Evolutionary conservation across 2,113 vertebrate genomes (phyloP), one percentile per base, ranked within the genome.

Genomic region (Xyrauchen texanus): DNA sequence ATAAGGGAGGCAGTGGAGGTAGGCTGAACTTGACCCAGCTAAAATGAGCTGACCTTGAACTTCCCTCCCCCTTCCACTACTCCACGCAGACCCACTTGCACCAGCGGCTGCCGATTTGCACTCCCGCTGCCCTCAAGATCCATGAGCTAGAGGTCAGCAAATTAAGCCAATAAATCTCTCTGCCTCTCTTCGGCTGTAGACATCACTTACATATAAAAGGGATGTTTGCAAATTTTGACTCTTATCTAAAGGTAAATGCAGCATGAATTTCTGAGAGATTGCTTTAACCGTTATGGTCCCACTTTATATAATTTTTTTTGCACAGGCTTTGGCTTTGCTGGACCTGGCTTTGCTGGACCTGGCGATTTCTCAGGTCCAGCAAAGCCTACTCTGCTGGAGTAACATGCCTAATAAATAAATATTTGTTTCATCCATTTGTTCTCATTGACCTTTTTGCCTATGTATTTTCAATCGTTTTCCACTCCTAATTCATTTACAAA

Each of bases 21-120:
- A 85, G 83, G 85, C 86, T 93, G 89, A 93, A 92, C 92, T 91
- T 92, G 91, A 92, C 91, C 91, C 87, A 87, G 90, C 90, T 92
- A 89, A 90, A 91, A 86, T 84, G 72, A 81, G 83, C 73, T 91
- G 89, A 93, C 91, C 91, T 93, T 92, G 91, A 87, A 88, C 90
- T 86, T 78, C 73, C 68, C 67, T 42, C 21, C 70, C 58, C 57
- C 77, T 76, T 62, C 74, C 68, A 75, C 82, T 79, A 21, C 60
- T 82, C 79, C 61, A 78, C 82, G 42, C 76, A 81, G 68, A 79
- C 64, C 53, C 53, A 21, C 68, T 68, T 68, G 64, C 77, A 64
- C 34, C 78, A 9, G 61, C 68, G 58, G 13, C 62, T 65, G 53
- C 63, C 76, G 66, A 46, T 79, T 73, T 62, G 49, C 74, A 70